Base-by-base conservation (phyloP, 2,797 vertebrate species). In the Pantherophis alleghaniensis region DNA sequence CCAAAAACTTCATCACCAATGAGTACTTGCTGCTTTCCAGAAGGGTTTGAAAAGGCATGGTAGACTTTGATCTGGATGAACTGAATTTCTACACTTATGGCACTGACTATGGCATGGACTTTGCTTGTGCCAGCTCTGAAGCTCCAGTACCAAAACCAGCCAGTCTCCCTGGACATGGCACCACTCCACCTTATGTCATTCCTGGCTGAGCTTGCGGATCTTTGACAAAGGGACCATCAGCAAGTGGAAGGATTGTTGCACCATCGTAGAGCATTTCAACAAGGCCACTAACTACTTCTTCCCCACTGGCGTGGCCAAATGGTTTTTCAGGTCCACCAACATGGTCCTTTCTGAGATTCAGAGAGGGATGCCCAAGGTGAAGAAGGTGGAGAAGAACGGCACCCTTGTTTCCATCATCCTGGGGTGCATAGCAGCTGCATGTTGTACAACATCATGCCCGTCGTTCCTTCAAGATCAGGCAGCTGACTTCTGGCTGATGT, bases 401-500 rank as follows among this genome's bases (percentile, higher is more conserved):
- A 99, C 99, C 22, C 96, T 99, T 91, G 98, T 99, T 96, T 99
- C 99, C 10, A 98, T 99, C 89, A 98, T 99, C 74, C 97, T 99
- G 94, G 98, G 0, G 99, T 99, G 2, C 99, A 99, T 79, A 99
- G 99, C 98, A 99, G 99, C 96, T 98, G 99, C 63, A 99, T 99
- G 98, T 97, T 99, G 6, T 99, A 99, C 0, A 99, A 99, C 96
- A 98, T 99, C 1, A 98, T 99, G 83, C 99, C 99, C 0, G 99
- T 99, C 92, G 99, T 99, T 99, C 99, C 0, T 99, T 99, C 94
- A 99, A 99, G 95, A 99, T 99, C 47, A 99, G 99, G 99, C 99
- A 0, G 99, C 99, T 0, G 99, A 51, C 7, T 51, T 51, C 51
- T 51, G 47, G 47, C 47, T 47, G 47, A 47, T 47, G 47, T 47